Percentiles rank a stretch among this genome's conserved stretches.
Conservation (phyloP, 1,140 invertebrate species). For the Drosophila azteca region DNA sequence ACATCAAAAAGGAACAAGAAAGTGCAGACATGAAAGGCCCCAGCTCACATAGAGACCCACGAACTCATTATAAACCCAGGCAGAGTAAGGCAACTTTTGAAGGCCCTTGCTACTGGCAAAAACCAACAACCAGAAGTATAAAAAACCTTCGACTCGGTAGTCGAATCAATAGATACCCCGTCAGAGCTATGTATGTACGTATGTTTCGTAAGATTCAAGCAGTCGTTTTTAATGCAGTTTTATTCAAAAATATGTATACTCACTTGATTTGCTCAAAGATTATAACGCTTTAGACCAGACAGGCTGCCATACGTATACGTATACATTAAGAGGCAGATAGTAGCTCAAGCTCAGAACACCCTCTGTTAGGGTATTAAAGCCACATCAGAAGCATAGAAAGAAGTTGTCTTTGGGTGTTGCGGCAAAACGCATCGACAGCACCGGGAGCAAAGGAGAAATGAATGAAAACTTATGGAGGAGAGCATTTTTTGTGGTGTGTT, state of each 20-base stretch:
- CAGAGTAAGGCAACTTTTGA: slow-evolving; percentile 67
- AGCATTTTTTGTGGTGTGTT: slow-evolving; percentile 16
- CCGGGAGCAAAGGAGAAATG: slow-evolving; percentile 38
- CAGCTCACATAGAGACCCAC: slow-evolving; percentile 19
- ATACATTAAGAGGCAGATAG: too few relatives aligned
- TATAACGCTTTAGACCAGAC: too few relatives aligned
- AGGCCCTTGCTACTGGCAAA: slow-evolving; percentile 56
- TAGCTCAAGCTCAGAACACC: too few relatives aligned
- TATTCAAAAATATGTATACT: too few relatives aligned
- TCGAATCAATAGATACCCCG: too few relatives aligned
- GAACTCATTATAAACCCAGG: slow-evolving; percentile 73
- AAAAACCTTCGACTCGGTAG: too few relatives aligned
- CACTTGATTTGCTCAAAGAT: too few relatives aligned
- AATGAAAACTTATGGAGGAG: slow-evolving; percentile 67
- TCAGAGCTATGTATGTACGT: too few relatives aligned
- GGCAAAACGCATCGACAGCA: slow-evolving; percentile 67
- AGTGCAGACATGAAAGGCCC: slow-evolving; percentile 16
- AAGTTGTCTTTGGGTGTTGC: slow-evolving; percentile 65
- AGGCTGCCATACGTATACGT: too few relatives aligned
- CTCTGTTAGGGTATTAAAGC: background rate
- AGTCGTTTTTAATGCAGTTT: too few relatives aligned
- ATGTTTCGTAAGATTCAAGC: too few relatives aligned
- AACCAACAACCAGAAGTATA: slow-evolving; percentile 37
- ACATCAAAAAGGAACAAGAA: slow-evolving; percentile 47
- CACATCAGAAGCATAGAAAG: slow-evolving; percentile 27